phyloP scores from a whole-genome alignment of 2,113 vertebrate species.

The Sus scrofa region DNA sequence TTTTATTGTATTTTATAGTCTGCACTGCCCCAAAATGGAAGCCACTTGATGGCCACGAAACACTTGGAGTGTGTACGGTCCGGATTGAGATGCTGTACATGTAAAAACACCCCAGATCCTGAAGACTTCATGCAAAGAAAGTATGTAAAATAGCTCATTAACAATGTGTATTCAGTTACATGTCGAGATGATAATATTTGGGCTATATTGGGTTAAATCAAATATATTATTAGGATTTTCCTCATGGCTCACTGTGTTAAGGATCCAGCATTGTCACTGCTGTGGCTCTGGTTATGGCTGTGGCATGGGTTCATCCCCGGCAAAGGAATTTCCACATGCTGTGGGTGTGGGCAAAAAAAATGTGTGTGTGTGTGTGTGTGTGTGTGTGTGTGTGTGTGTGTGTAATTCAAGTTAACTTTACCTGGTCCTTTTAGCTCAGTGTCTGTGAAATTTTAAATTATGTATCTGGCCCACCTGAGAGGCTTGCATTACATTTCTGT shows the following conservation, averaged over 20 bases:
- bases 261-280: too few relatives aligned
- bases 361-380: too few relatives aligned
- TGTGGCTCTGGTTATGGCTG: too few relatives aligned
- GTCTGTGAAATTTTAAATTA: neutral
- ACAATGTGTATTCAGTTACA: neutral
- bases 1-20: conserved; percentile 31
- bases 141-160: neutral
- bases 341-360: too few relatives aligned
- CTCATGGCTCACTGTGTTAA: too few relatives aligned
- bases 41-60: neutral
- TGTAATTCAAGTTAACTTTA: neutral
- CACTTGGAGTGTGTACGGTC: neutral
- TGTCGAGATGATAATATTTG: neutral
- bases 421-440: neutral
- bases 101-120: neutral
- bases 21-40: neutral
- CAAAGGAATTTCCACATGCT: too few relatives aligned
- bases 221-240: neutral
- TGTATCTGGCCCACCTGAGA: neutral
- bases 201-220: neutral
- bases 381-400: too few relatives aligned
- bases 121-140: neutral
- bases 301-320: too few relatives aligned
- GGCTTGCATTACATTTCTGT: neutral
- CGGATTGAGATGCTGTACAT: neutral